phyloP scores from a whole-genome alignment of 92 coral and sea anemone genomes.

The Phenganax stokvisi region DNA sequence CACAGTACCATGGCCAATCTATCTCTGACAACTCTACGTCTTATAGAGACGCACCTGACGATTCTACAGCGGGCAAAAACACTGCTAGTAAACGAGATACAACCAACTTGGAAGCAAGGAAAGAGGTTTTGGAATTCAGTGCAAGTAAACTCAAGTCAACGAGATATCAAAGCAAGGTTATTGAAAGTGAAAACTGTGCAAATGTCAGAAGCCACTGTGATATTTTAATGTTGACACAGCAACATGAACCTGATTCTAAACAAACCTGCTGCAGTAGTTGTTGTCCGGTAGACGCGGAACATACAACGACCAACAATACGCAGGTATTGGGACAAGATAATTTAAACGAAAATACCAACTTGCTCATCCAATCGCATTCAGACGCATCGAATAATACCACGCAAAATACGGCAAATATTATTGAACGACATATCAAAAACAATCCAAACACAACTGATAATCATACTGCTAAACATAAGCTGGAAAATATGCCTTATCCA shows the following conservation, averaged over 20 bases:
- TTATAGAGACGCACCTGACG: too few relatives aligned
- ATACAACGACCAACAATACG: neutral
- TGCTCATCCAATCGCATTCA: neutral
- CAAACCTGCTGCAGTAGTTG: neutral
- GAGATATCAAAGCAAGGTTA: too few relatives aligned
- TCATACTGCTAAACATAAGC: conserved; percentile 8
- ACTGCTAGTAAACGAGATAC: too few relatives aligned
- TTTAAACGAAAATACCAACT: neutral
- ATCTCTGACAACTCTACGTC: too few relatives aligned
- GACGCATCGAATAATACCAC: neutral
- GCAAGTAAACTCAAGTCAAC: too few relatives aligned
- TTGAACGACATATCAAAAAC: neutral
- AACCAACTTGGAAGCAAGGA: too few relatives aligned
- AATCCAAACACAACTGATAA: neutral
- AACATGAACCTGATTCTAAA: too few relatives aligned
- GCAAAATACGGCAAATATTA: neutral
- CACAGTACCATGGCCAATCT: neutral
- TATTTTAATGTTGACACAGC: too few relatives aligned
- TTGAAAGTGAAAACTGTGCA: too few relatives aligned
- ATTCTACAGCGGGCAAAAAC: too few relatives aligned
- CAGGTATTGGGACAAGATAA: neutral
- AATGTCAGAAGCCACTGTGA: too few relatives aligned
- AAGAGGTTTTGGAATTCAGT: too few relatives aligned
- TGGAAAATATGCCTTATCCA: conserved; percentile 60
- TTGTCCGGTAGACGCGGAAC: neutral